Evolutionary conservation across 2,888 invertebrate genomes (phyloP), one percentile per base, ranked within the genome.

Genomic region (Tinea pellionella): DNA sequence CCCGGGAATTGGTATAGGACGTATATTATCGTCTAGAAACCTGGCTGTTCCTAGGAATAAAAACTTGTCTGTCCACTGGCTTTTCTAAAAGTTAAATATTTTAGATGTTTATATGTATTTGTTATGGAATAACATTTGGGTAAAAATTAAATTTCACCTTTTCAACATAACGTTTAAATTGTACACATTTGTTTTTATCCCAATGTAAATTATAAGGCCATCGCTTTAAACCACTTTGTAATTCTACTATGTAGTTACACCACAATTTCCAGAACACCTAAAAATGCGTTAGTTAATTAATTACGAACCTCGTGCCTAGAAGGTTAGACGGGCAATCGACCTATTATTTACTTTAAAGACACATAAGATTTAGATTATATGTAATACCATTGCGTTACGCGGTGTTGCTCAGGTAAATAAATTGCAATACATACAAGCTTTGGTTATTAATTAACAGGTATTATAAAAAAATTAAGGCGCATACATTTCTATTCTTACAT

Each of bases 251-350:
- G 62, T 88, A 80, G 60, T 85, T 83, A 64, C 89, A 89, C 91
- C 92, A 92, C 32, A 90, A 69, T 62, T 83, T 80, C 91, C 91
- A 92, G 66, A 85, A 88, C 75, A 89, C 82, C 89, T 89, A 64
- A 55, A 64, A 67, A 62, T 57, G n/a, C n/a, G n/a, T n/a, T n/a
- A n/a, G n/a, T n/a, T n/a, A n/a, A n/a, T n/a, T n/a, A n/a, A n/a
- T n/a, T n/a, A n/a, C n/a, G n/a, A n/a, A n/a, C n/a, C n/a, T n/a
- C n/a, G n/a, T n/a, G n/a, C n/a, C n/a, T n/a, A n/a, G n/a, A n/a
- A n/a, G n/a, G n/a, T n/a, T n/a, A n/a, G n/a, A n/a, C n/a, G n/a
- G n/a, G n/a, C n/a, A n/a, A n/a, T n/a, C n/a, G n/a, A n/a, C n/a
- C n/a, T n/a, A n/a, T n/a, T n/a, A n/a, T n/a, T n/a, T n/a, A n/a